These are phyloP conservation scores for Himantopus leucocephalus DNA, from an alignment of 2,113 vertebrate species.

Conservation along the genomic window DNA sequence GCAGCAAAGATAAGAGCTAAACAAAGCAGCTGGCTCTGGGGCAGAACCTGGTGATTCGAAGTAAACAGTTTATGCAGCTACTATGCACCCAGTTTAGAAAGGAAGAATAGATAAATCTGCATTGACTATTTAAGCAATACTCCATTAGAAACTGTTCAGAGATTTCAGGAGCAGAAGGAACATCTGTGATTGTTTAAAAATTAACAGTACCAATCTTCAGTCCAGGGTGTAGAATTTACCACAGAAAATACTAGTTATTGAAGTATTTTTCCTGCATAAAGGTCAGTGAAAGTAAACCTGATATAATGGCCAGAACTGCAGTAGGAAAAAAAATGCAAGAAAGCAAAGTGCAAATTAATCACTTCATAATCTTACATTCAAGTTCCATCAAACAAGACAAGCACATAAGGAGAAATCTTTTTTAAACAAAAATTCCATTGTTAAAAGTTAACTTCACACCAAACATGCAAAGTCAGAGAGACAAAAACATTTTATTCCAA, in stretches of 20 bases:
- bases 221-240: neutral
- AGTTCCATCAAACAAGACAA: neutral
- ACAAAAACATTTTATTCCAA: neutral
- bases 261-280: neutral
- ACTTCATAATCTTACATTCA: neutral
- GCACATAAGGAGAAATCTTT: neutral
- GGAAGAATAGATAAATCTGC: neutral
- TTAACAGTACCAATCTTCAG: neutral
- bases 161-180: neutral
- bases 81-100: neutral
- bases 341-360: neutral
- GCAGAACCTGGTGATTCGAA: neutral
- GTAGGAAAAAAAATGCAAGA: neutral
- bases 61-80: neutral
- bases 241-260: neutral
- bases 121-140: neutral
- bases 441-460: neutral
- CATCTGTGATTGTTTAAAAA: neutral
- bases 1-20: neutral
- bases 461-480: neutral
- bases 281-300: neutral
- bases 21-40: neutral
- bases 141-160: neutral
- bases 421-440: neutral
- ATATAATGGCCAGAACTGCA: neutral